Conservation (phyloP, 2,113 vertebrate genomes). For the Lichenostomus cassidix region DNA sequence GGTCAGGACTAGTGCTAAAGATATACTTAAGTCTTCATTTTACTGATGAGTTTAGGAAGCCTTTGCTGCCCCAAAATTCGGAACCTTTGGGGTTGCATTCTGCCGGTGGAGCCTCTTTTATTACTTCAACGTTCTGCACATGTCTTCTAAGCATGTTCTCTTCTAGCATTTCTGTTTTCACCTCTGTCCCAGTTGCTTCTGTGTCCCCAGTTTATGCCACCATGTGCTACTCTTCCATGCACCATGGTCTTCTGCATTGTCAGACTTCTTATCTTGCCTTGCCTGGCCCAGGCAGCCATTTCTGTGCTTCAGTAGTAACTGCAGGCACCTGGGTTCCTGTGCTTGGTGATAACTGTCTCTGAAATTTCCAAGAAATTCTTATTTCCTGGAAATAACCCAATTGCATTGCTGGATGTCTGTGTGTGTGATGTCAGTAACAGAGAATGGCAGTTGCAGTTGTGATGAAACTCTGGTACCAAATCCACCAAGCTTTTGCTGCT, state of each 20-base stretch:
- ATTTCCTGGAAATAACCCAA: background rate
- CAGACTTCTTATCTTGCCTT: background rate
- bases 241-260: background rate
- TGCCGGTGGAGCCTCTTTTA: background rate
- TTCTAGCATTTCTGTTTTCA: background rate
- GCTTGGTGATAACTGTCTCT: background rate
- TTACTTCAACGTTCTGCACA: accelerated
- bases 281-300: background rate
- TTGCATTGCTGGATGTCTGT: background rate
- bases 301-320: background rate
- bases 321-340: background rate
- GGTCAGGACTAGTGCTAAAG: background rate
- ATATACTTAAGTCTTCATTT: background rate
- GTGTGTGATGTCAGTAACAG: background rate
- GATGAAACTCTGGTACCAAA: background rate
- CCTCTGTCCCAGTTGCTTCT: background rate
- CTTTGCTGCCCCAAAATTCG: background rate
- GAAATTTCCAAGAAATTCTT: background rate
- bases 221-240: accelerated
- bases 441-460: background rate
- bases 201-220: background rate
- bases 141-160: background rate
- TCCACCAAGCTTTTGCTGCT: background rate
- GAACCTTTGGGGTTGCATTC: background rate
- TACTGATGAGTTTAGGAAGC: background rate